A percentile compares a stretch with the other conserved stretches of the same genome.
Conservation (phyloP, 1,140 invertebrate species). For the Bactericera cockerelli region DNA sequence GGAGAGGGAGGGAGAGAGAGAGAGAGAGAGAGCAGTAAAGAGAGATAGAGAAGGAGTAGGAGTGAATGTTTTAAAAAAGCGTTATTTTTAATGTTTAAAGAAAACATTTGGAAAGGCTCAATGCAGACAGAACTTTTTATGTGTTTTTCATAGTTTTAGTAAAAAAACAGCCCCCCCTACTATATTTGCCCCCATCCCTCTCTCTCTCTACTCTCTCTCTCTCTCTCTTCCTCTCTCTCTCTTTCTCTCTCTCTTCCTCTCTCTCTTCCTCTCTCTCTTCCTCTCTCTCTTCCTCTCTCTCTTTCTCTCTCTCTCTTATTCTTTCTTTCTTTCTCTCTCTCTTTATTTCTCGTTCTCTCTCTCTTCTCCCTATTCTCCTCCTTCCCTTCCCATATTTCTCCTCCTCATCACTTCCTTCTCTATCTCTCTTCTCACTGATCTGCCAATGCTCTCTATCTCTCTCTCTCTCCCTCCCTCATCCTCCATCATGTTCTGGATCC, state of each 20-base stretch:
- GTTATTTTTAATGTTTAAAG: no score
- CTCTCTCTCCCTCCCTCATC: neutral
- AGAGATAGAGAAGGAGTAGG: no score
- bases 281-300: neutral
- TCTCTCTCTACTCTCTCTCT: neutral
- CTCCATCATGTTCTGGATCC: neutral
- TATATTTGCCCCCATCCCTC: neutral
- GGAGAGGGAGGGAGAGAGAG: no score
- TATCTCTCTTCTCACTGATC: no score
- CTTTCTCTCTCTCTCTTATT: no score
- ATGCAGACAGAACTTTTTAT: neutral
- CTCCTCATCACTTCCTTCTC: no score
- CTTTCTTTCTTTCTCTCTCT: conserved; percentile 2
- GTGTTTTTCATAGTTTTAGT: neutral
- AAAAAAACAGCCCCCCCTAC: neutral
- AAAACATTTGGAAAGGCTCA: neutral
- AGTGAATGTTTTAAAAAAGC: no score
- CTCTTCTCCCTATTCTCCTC: neutral
- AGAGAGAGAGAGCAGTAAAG: no score
- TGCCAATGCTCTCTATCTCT: neutral
- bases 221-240: conserved; percentile 1
- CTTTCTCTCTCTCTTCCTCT: neutral
- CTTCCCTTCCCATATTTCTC: neutral
- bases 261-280: neutral
- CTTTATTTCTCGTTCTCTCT: neutral